Percentiles rank a stretch among this genome's conserved stretches.
These are phyloP conservation scores for Xanthorhoe spadicearia DNA, from an alignment of 2,888 invertebrate genomes.

Conservation along the genomic window DNA sequence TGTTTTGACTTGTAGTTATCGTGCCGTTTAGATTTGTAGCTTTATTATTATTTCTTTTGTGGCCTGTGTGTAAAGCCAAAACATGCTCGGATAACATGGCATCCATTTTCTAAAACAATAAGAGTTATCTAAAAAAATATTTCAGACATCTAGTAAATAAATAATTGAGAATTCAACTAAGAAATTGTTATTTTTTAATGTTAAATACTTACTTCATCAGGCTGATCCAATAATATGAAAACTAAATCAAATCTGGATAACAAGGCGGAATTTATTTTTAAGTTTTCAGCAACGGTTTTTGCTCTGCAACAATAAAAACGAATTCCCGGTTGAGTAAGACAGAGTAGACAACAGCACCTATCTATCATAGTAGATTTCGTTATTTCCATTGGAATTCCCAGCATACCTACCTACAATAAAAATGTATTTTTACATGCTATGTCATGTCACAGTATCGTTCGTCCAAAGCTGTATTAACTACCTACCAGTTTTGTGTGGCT, in stretches of 20 bases:
- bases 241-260: slow-evolving; percentile 97
- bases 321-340: too few relatives aligned
- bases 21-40: slow-evolving; percentile 54
- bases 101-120: slow-evolving; percentile 87
- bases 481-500: too few relatives aligned
- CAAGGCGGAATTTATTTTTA: slow-evolving; percentile 93
- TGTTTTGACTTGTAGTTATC: slow-evolving; percentile 66
- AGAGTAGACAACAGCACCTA: too few relatives aligned
- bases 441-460: too few relatives aligned
- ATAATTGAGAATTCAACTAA: not conserved
- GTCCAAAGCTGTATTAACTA: too few relatives aligned
- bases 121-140: not conserved
- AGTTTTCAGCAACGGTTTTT: slow-evolving; percentile 95
- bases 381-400: too few relatives aligned
- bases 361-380: too few relatives aligned
- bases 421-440: too few relatives aligned
- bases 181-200: too few relatives aligned
- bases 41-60: slow-evolving; percentile 53
- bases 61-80: slow-evolving; percentile 89
- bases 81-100: slow-evolving; percentile 92
- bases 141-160: not conserved
- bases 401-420: too few relatives aligned
- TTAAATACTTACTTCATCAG: slow-evolving; percentile 88
- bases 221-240: slow-evolving; percentile 94
- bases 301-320: slow-evolving; percentile 76